Conservation (phyloP, 2,888 invertebrate genomes). For the Steinernema scapterisci region DNA sequence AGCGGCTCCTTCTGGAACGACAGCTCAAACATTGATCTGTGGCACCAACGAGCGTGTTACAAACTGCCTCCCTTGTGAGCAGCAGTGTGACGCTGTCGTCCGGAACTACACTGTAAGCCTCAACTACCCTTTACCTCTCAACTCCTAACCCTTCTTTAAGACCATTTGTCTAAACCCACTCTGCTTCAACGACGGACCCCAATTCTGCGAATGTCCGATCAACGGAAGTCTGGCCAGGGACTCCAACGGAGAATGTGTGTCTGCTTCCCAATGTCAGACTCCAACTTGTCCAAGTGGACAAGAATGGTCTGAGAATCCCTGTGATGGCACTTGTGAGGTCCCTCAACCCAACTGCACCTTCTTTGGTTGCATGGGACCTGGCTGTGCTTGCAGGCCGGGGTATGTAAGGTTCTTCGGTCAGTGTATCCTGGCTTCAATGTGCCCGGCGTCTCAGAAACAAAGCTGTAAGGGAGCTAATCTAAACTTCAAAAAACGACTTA, state of each 20-base stretch:
- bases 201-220: conserved; percentile 12
- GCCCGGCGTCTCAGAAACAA: background rate
- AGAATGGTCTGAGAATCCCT: background rate
- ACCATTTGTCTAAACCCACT: background rate
- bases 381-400: background rate
- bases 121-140: background rate
- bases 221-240: background rate
- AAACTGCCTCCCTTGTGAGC: background rate
- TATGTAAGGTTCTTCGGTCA: background rate
- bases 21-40: background rate
- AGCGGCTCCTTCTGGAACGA: no score
- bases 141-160: background rate
- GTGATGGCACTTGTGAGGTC: conserved; percentile 12
- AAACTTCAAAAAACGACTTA: background rate
- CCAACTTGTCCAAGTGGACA: background rate
- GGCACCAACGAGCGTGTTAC: background rate
- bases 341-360: conserved; percentile 17
- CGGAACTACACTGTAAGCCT: background rate
- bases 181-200: conserved; percentile 12
- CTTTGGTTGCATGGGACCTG: background rate
- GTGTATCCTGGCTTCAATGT: background rate
- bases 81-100: background rate
- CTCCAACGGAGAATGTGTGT: conserved; percentile 2
- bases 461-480: background rate
- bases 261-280: background rate